Conservation (phyloP, 2,888 invertebrate species). For the Metellina segmentata region DNA sequence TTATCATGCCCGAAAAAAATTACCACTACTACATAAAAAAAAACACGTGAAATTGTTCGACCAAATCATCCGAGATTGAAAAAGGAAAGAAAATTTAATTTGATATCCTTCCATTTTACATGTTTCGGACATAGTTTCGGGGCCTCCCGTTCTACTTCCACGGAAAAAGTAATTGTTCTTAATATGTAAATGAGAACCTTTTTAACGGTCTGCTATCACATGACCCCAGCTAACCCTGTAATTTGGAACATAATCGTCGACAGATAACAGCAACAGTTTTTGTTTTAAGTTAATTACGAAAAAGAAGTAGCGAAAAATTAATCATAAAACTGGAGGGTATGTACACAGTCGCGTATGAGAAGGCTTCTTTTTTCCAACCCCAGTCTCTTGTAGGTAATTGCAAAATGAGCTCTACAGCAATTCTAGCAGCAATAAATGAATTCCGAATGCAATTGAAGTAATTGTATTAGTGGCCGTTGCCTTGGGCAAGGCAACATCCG, state of each 20-base stretch:
- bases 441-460: slow-evolving; percentile 44
- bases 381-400: slow-evolving; percentile 3
- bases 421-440: slow-evolving; percentile 62
- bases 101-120: slow-evolving; percentile 26
- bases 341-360: slow-evolving; percentile 10
- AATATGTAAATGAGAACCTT: slow-evolving; percentile 72
- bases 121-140: slow-evolving; percentile 35
- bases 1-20: slow-evolving; percentile 22
- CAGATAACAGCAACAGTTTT: slow-evolving; percentile 57
- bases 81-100: slow-evolving; percentile 34
- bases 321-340: slow-evolving; percentile 40
- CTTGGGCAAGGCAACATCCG: background rate
- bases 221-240: slow-evolving; percentile 63
- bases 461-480: background rate
- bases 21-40: background rate
- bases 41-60: background rate
- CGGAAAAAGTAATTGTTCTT: slow-evolving; percentile 68
- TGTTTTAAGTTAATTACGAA: slow-evolving; percentile 70
- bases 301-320: slow-evolving; percentile 43
- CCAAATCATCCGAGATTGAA: background rate
- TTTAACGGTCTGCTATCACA: slow-evolving; percentile 55
- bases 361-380: slow-evolving; percentile 24
- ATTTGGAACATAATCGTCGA: slow-evolving; percentile 72
- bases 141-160: slow-evolving; percentile 21
- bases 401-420: slow-evolving; percentile 20